A percentile compares a stretch with the other conserved stretches of the same genome.
Evolutionary conservation across 2,797 vertebrate species (phyloP).

Genomic region (Peromyscus eremicus): DNA sequence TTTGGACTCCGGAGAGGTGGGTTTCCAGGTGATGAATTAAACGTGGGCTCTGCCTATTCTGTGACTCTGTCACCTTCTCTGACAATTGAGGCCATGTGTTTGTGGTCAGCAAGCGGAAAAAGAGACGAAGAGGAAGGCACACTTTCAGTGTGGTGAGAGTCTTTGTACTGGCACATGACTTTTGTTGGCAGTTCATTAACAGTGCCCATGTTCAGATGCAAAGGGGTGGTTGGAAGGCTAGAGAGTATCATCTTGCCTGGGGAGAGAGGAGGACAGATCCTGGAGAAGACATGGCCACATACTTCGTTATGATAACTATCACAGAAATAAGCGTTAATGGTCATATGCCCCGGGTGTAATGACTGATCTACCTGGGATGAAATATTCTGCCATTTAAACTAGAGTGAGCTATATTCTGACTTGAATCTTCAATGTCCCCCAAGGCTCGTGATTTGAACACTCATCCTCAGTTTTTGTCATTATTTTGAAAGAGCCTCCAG

Average conservation of each 20-base stretch:
- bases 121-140: accelerated
- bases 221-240: accelerated
- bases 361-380: neutral
- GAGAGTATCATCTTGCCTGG: neutral
- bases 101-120: neutral
- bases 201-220: too few relatives aligned
- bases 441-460: neutral
- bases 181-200: neutral
- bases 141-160: too few relatives aligned
- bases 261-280: neutral
- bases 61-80: neutral
- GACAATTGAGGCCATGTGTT: neutral
- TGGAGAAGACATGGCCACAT: neutral
- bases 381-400: constrained; percentile 7
- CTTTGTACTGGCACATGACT: neutral
- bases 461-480: neutral
- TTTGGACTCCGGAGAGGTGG: neutral
- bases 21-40: neutral
- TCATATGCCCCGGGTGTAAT: neutral
- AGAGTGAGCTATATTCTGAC: neutral
- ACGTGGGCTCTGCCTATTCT: neutral
- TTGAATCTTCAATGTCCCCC: neutral
- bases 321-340: neutral
- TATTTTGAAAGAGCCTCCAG: neutral
- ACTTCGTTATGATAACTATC: neutral